Percentiles rank a stretch among this genome's conserved stretches.
Conservation (phyloP, 2,888 invertebrate genomes). For the Rhaphigaster nebulosa region DNA sequence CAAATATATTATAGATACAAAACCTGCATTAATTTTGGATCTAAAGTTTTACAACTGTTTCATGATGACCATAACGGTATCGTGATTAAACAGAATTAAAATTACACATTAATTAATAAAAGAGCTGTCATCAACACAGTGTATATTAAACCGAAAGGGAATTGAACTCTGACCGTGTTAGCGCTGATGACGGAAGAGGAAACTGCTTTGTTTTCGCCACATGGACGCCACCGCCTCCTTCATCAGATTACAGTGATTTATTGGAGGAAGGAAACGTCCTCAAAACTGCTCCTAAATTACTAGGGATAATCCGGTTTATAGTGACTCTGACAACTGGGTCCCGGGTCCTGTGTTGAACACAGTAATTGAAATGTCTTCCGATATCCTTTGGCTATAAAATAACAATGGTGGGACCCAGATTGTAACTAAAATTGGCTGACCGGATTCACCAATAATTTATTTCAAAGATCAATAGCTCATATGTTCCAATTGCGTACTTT, state of each 20-base stretch:
- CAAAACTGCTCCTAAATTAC: neutral
- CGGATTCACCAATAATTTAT: neutral
- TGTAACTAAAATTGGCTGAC: neutral
- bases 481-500: too few relatives aligned
- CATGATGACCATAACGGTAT: neutral
- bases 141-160: neutral
- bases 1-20: too few relatives aligned
- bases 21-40: too few relatives aligned
- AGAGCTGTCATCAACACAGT: neutral
- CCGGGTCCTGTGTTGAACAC: neutral
- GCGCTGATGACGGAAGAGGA: neutral
- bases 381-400: neutral
- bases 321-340: neutral
- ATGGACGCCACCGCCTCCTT: neutral
- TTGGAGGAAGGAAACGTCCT: neutral
- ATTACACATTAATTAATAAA: neutral
- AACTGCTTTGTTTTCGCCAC: neutral
- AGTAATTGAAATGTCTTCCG: neutral
- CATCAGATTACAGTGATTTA: conserved; percentile 9
- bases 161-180: neutral
- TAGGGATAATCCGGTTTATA: neutral
- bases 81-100: neutral
- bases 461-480: neutral
- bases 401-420: neutral
- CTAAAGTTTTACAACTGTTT: too few relatives aligned